phyloP scores from a whole-genome alignment of 1,140 invertebrate species.

The Callitettix versicolor region DNA sequence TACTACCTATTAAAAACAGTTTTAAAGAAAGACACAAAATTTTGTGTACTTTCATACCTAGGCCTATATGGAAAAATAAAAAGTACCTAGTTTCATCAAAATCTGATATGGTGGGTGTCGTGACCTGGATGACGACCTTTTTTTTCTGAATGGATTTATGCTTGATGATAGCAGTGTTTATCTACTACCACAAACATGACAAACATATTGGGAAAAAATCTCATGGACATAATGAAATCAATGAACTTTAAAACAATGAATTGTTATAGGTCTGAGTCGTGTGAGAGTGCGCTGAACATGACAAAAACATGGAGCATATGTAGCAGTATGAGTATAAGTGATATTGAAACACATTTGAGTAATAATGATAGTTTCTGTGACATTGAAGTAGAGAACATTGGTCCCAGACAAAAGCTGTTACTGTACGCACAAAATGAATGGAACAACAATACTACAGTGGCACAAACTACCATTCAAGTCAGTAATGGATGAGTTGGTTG shows the following conservation, averaged over 20 bases:
- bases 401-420: conserved; percentile 22
- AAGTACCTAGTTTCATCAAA: too few relatives aligned
- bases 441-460: conserved; percentile 33
- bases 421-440: conserved; percentile 30
- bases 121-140: too few relatives aligned
- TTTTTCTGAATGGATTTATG: too few relatives aligned
- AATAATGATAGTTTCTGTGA: background rate
- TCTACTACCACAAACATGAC: too few relatives aligned
- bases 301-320: background rate
- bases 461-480: conserved; percentile 32
- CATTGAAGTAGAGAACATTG: conserved; percentile 23
- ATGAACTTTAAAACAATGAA: background rate
- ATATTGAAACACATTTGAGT: background rate
- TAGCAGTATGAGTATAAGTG: conserved; percentile 7
- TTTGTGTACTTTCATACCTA: too few relatives aligned
- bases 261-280: conserved; percentile 1
- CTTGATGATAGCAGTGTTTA: too few relatives aligned
- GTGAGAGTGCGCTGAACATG: conserved; percentile 10
- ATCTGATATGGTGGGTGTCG: too few relatives aligned
- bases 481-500: conserved; percentile 5
- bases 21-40: too few relatives aligned
- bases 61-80: too few relatives aligned
- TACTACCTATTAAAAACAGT: too few relatives aligned
- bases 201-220: too few relatives aligned
- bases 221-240: too few relatives aligned